Evolutionary conservation across 2,888 invertebrate species (phyloP).

Genomic region (Reticulitermes lucifugus): DNA sequence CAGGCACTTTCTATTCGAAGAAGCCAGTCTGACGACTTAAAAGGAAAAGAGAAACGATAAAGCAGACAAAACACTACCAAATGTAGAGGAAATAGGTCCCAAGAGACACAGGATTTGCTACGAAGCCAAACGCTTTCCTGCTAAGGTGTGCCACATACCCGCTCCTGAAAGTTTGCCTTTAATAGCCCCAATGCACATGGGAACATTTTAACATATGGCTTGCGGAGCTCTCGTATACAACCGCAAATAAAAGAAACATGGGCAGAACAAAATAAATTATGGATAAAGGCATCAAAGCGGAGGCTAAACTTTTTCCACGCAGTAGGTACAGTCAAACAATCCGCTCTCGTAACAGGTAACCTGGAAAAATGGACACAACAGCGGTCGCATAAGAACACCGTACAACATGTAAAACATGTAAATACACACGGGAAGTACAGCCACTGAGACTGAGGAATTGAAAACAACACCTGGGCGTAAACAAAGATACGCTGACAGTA

Average conservation of each 20-base stretch:
- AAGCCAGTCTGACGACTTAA: background rate
- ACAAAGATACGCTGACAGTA: too few relatives aligned
- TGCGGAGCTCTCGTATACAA: background rate
- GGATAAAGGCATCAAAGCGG: background rate
- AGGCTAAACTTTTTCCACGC: background rate
- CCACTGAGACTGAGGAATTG: too few relatives aligned
- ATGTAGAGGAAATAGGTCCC: background rate
- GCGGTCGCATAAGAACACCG: too few relatives aligned
- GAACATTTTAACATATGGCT: background rate
- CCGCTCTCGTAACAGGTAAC: too few relatives aligned
- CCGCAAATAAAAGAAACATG: background rate
- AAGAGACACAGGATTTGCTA: background rate
- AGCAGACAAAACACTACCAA: conserved; percentile 5
- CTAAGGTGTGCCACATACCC: background rate
- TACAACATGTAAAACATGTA: too few relatives aligned
- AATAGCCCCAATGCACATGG: background rate
- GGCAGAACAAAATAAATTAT: background rate
- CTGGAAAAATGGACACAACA: too few relatives aligned
- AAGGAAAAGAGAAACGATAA: conserved; percentile 31
- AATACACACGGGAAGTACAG: too few relatives aligned
- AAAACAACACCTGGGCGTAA: too few relatives aligned
- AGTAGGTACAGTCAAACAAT: too few relatives aligned
- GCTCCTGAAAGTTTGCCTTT: background rate
- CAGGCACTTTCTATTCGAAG: background rate
- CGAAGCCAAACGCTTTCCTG: background rate